Percentiles rank a stretch among this genome's conserved stretches.
Conservation (phyloP, 2,797 vertebrate genomes). For the Scolopax rusticola region DNA sequence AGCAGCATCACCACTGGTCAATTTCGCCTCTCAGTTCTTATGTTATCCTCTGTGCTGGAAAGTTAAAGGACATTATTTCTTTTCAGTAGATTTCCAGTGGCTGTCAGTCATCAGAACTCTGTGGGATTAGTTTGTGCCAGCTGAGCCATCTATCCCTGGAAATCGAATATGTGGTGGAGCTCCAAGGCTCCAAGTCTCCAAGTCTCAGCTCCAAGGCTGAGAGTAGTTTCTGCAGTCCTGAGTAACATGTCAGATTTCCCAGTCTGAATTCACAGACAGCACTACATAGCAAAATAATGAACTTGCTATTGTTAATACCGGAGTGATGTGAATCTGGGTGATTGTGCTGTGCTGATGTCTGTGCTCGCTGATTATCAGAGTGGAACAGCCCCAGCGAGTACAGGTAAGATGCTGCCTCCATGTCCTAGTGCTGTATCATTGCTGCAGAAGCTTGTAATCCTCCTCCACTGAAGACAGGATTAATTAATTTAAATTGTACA, state of each 20-base stretch:
- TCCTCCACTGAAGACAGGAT: not conserved
- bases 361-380: not conserved
- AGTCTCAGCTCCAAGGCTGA: not conserved
- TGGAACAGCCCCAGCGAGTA: fast-evolving
- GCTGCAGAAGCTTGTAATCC: not conserved
- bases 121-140: not conserved
- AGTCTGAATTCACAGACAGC: not conserved
- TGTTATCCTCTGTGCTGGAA: not conserved
- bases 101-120: not conserved
- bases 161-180: not conserved
- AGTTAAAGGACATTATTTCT: not conserved
- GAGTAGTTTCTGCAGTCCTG: not conserved
- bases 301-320: not conserved
- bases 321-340: not conserved
- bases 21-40: not conserved
- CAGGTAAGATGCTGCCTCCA: not conserved
- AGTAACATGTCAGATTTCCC: not conserved
- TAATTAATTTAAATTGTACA: not conserved
- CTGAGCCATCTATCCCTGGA: not conserved
- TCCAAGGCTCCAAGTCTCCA: no score
- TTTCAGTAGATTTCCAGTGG: not conserved
- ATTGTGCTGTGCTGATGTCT: not conserved
- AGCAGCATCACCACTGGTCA: not conserved
- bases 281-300: not conserved
- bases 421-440: fast-evolving